These are phyloP conservation scores for Pseudococcus longispinus DNA, from an alignment of 2,888 invertebrate species.

Conservation along the genomic window DNA sequence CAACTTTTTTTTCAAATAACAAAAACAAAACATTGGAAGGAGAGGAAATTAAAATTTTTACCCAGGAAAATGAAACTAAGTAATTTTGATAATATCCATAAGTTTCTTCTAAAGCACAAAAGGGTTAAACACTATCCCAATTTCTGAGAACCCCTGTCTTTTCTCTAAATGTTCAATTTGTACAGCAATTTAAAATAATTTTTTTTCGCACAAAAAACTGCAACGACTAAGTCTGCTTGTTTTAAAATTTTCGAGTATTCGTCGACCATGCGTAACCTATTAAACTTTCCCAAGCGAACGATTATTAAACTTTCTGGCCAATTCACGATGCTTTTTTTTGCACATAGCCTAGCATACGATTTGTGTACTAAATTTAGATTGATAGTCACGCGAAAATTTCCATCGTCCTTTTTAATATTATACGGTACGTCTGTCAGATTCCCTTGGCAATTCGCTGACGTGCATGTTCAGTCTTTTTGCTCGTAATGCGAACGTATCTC, in stretches of 20 bases:
- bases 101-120: no score
- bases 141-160: no score
- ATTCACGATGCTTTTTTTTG: neutral
- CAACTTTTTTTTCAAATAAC: neutral
- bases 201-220: no score
- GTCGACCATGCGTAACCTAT: conserved; percentile 26
- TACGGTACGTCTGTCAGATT: neutral
- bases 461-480: neutral
- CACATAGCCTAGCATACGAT: neutral
- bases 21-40: no score
- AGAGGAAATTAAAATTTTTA: no score
- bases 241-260: neutral
- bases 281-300: neutral
- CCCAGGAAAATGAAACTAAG: no score
- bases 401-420: neutral
- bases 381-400: conserved; percentile 15
- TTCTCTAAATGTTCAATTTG: no score
- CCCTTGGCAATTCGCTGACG: neutral
- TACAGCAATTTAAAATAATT: no score
- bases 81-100: no score
- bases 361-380: conserved; percentile 17
- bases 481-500: neutral
- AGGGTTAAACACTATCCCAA: no score
- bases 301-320: conserved; percentile 8
- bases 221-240: no score